A percentile compares a stretch with the other conserved stretches of the same genome.
These are phyloP conservation scores for Phasia obesa DNA, from an alignment of 2,888 invertebrate genomes.

Conservation along the genomic window DNA sequence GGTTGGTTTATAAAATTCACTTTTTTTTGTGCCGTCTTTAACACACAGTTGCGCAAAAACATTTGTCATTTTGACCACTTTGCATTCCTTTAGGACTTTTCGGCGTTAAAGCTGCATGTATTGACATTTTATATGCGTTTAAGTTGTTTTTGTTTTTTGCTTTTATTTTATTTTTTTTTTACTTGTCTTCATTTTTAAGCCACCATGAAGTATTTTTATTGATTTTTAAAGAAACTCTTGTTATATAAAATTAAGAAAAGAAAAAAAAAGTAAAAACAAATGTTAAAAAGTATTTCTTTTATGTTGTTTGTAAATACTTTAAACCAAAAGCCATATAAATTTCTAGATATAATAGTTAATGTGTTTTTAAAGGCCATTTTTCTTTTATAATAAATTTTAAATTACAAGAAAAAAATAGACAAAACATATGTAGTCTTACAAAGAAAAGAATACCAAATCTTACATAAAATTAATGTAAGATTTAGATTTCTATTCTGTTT, in stretches of 20 bases:
- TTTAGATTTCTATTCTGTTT: too few relatives aligned
- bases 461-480: too few relatives aligned
- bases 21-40: slow-evolving; percentile 29
- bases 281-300: slow-evolving; percentile 10
- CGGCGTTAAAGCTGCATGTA: slow-evolving; percentile 60
- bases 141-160: background rate
- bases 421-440: too few relatives aligned
- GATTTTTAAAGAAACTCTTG: slow-evolving; percentile 17
- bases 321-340: slow-evolving; percentile 17
- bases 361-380: background rate
- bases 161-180: slow-evolving; percentile 10
- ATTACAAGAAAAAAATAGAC: too few relatives aligned
- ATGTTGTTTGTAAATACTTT: slow-evolving; percentile 36
- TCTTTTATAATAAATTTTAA: background rate
- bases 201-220: slow-evolving; percentile 64
- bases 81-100: slow-evolving; percentile 69
- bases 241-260: slow-evolving; percentile 1
- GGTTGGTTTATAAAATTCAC: slow-evolving; percentile 37
- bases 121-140: slow-evolving; percentile 51
- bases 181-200: slow-evolving; percentile 27
- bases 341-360: slow-evolving; percentile 15
- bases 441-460: too few relatives aligned
- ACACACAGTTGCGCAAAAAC: slow-evolving; percentile 66
- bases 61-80: slow-evolving; percentile 72
- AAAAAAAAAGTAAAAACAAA: background rate